These are phyloP conservation scores for Hycleus cichorii DNA, from an alignment of 1,140 invertebrate species.

Conservation along the genomic window DNA sequence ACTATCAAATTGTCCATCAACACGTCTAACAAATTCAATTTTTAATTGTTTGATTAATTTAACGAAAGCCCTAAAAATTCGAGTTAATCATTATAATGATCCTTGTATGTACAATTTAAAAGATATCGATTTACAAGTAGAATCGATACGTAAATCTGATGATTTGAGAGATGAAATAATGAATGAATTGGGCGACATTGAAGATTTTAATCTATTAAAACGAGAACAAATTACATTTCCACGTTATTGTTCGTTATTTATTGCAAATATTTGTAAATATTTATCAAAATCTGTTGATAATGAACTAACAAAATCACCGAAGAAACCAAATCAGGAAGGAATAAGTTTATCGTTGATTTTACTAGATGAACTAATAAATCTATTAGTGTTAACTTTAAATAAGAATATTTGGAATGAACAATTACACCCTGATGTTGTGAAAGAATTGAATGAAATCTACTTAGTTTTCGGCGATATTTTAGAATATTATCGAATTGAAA, in stretches of 20 bases:
- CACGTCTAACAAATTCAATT: conserved; percentile 33
- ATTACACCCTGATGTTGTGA: conserved; percentile 14
- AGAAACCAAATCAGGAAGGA: conserved; percentile 29
- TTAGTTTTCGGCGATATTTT: conserved; percentile 41
- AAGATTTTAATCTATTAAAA: conserved; percentile 40
- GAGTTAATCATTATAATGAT: conserved; percentile 47
- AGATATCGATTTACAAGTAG: conserved; percentile 29
- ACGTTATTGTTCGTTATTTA: conserved; percentile 45
- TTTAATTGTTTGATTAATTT: conserved; percentile 43
- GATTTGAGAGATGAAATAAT: not conserved
- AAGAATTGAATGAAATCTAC: conserved; percentile 32
- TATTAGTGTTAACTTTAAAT: conserved; percentile 25
- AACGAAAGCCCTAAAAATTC: conserved; percentile 41
- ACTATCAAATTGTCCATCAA: conserved; percentile 26
- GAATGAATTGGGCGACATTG: conserved; percentile 23
- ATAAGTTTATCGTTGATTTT: conserved; percentile 32
- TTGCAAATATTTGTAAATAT: conserved; percentile 40
- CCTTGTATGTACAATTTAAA: conserved; percentile 45
- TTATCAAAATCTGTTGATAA: conserved; percentile 18
- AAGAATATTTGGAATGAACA: conserved; percentile 24
- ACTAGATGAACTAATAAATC: conserved; percentile 27
- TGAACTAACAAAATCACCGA: conserved; percentile 18
- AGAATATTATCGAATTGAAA: conserved; percentile 42
- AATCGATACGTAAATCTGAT: not conserved
- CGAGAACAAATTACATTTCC: conserved; percentile 46